phyloP scores from a whole-genome alignment of 2,888 invertebrate genomes.

The Rhamphomyia laevipes region DNA sequence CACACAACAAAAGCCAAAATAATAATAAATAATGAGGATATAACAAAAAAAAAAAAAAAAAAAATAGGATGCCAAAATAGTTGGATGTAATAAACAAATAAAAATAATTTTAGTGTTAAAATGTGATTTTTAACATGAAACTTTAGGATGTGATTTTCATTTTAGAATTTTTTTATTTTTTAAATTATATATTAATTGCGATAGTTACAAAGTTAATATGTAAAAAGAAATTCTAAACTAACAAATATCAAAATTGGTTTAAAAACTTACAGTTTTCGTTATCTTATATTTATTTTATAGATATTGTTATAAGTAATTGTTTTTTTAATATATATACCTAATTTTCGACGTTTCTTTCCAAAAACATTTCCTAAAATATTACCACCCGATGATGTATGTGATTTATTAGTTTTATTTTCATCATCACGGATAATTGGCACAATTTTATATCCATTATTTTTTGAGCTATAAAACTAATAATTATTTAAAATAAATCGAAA shows the following conservation, averaged over 20 bases:
- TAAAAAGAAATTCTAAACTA: too few species aligned
- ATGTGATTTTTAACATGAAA: neutral
- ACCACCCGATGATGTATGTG: slow-evolving; percentile 27
- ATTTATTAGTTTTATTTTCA: slow-evolving; percentile 24
- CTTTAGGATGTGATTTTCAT: too few species aligned
- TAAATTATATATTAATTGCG: too few species aligned
- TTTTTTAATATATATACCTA: too few species aligned
- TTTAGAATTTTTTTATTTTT: too few species aligned
- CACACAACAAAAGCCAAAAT: slow-evolving; percentile 33
- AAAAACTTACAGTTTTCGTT: slow-evolving; percentile 7
- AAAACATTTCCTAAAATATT: slow-evolving; percentile 35
- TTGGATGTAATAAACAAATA: slow-evolving; percentile 7
- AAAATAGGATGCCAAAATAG: slow-evolving; percentile 2
- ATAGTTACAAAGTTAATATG: too few species aligned
- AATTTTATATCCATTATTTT: slow-evolving; percentile 9
- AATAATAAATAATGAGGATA: slow-evolving; percentile 18
- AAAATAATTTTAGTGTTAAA: slow-evolving; percentile 9
- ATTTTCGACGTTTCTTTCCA: slow-evolving; percentile 25
- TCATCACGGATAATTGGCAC: slow-evolving; percentile 17
- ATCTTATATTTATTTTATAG: neutral
- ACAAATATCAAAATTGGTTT: too few species aligned
- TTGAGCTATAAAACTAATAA: slow-evolving; percentile 6
- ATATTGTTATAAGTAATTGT: too few species aligned
- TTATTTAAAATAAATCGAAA: neutral
- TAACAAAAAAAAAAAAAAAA: slow-evolving; percentile 13